These are phyloP conservation scores for Calameuta filiformis DNA, from an alignment of 2,888 invertebrate genomes.

Conservation along the genomic window DNA sequence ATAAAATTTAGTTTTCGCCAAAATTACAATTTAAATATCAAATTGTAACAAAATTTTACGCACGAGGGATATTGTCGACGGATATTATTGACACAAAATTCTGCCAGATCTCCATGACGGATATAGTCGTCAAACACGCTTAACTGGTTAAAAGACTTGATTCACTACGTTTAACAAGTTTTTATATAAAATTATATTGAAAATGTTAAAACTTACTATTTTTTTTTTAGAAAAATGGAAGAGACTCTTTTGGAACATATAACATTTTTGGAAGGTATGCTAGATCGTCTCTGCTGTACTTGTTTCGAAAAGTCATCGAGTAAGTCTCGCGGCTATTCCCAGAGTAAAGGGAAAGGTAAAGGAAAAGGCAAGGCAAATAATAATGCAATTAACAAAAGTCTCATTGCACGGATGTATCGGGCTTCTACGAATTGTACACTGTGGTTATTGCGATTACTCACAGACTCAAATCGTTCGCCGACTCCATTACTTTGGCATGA, in stretches of 20 bases:
- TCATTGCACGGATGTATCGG: constrained; percentile 48
- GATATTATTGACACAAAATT: too few species aligned
- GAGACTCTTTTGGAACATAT: constrained; percentile 85
- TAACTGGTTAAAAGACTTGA: too few species aligned
- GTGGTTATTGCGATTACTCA: constrained; percentile 51
- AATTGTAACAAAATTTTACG: too few species aligned
- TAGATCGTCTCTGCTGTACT: constrained; percentile 74
- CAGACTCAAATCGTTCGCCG: constrained; percentile 31
- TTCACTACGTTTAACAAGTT: too few species aligned
- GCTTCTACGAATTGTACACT: constrained; percentile 48
- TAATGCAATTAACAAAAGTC: background rate
- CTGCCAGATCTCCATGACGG: too few species aligned
- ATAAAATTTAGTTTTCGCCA: too few species aligned
- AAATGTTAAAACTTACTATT: constrained; percentile 7
- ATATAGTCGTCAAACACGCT: too few species aligned
- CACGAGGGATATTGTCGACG: too few species aligned
- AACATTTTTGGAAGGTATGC: constrained; percentile 77
- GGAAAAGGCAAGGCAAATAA: constrained; percentile 27
- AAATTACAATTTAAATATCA: too few species aligned
- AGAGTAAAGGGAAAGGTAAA: constrained; percentile 34
- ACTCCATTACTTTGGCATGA: constrained; percentile 60
- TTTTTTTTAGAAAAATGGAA: constrained; percentile 72
- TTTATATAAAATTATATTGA: too few species aligned
- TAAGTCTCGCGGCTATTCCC: constrained; percentile 14
- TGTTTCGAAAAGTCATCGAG: constrained; percentile 43